Conservation (phyloP, 2,113 vertebrate species). For the Onychostoma macrolepis region DNA sequence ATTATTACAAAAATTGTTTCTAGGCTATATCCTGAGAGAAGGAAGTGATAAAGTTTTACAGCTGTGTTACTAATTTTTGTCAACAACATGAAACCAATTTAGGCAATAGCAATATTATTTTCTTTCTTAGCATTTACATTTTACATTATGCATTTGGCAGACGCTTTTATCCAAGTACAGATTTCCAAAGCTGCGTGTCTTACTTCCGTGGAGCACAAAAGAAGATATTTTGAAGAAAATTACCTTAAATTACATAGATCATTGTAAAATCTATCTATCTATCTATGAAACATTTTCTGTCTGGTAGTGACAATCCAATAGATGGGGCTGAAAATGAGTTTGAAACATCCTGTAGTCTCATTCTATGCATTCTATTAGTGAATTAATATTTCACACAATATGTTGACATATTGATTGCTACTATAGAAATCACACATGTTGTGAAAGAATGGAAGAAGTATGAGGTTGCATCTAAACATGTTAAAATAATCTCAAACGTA, state of each 20-base stretch:
- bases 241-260: background rate
- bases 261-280: background rate
- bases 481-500: background rate
- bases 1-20: background rate
- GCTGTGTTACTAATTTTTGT: background rate
- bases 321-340: background rate
- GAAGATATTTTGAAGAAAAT: background rate
- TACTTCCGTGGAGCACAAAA: background rate
- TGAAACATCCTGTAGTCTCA: background rate
- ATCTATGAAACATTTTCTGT: background rate
- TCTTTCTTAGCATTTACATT: no score
- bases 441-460: background rate
- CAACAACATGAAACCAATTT: background rate
- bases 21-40: background rate
- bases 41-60: background rate
- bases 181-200: background rate
- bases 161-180: no score
- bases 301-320: background rate
- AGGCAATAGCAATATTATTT: background rate
- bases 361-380: background rate
- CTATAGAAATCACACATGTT: background rate
- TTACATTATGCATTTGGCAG: no score
- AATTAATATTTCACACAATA: background rate
- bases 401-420: background rate
- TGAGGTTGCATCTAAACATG: background rate